A percentile compares a stretch with the other conserved stretches of the same genome.
Conservation (phyloP, 2,797 vertebrate species). For the Lagocephalus sceleratus region DNA sequence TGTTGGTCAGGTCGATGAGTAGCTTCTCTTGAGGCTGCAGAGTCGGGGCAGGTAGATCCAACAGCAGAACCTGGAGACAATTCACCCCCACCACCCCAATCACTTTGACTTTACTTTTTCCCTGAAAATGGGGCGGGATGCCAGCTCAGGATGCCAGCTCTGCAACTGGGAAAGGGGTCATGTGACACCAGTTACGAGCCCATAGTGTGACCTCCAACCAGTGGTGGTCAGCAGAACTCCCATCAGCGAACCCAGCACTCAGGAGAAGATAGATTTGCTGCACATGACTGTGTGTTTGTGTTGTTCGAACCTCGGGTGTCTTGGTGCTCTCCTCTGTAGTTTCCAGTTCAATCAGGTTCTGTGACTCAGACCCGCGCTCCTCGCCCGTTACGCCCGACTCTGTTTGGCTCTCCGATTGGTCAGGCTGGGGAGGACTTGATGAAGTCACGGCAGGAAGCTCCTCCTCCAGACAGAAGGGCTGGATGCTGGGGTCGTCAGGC, state of each 20-base stretch:
- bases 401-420: slow-evolving; percentile 24
- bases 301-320: slow-evolving; percentile 50
- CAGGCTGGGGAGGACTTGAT: slow-evolving; percentile 3
- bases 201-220: no score
- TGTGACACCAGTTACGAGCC: no score
- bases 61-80: slow-evolving; percentile 74
- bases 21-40: slow-evolving; percentile 71
- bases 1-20: slow-evolving; percentile 90
- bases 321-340: slow-evolving; percentile 35
- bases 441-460: slow-evolving; percentile 9
- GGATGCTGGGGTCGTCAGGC: slow-evolving; percentile 29
- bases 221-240: no score
- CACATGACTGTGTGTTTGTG: neutral
- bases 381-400: neutral
- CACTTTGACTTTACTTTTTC: no score
- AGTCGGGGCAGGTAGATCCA: slow-evolving; percentile 70
- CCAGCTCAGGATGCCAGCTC: no score
- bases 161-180: no score
- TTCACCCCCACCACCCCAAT: no score
- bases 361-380: neutral
- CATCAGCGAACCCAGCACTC: no score
- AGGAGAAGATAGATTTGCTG: no score
- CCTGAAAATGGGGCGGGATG: no score
- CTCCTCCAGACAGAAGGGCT: slow-evolving; percentile 68
- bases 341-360: slow-evolving; percentile 30